Evolutionary conservation across 2,888 invertebrate species (phyloP), one percentile per base, ranked within the genome.

Genomic region (Metopia argyrocephala): DNA sequence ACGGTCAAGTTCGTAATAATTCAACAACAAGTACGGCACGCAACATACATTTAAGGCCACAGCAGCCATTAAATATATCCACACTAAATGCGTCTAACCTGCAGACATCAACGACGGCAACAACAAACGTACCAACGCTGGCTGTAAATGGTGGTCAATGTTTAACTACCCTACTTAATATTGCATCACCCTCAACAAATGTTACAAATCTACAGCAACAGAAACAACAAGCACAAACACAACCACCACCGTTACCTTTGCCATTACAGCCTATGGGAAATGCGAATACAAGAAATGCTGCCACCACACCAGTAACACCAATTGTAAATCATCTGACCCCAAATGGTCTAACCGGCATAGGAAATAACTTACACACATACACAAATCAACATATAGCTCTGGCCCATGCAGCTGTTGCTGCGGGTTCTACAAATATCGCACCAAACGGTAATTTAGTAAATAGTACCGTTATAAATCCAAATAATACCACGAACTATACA

Each of bases 21-120:
- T 69, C 83, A 46, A 46, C 85, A 27, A 78, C 84, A 52, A 65
- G 84, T 31, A 78, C 84, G 31, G 78, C 80, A 48, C 83, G 85
- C 66, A 88, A 86, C 79, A 87, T 89, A 70, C 89, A 89, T 82
- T 84, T 88, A 84, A 87, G 90, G 78, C 90, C 90, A 59, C 93
- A 93, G 85, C 93, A 94, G 85, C 93, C 94, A 70, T 91, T 94
- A 83, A 94, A 94, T 89, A 93, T 93, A 82, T 92, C 94, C 85
- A 93, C 94, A 74, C 90, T 95, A 85, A 90, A 86, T 76, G 85
- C 89, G 18, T 70, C 85, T 54, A 81, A 85, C 84, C 82, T 83
- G 83, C 76, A 83, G 45, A 74, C 84, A 25, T 70, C 84, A 25
- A 68, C 76, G 5, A 62, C 83, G 5, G 25, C 83, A 54, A 57